Evolutionary conservation across 2,888 invertebrate genomes (phyloP), one percentile per base, ranked within the genome.

Genomic region (Spilosoma lubricipeda): DNA sequence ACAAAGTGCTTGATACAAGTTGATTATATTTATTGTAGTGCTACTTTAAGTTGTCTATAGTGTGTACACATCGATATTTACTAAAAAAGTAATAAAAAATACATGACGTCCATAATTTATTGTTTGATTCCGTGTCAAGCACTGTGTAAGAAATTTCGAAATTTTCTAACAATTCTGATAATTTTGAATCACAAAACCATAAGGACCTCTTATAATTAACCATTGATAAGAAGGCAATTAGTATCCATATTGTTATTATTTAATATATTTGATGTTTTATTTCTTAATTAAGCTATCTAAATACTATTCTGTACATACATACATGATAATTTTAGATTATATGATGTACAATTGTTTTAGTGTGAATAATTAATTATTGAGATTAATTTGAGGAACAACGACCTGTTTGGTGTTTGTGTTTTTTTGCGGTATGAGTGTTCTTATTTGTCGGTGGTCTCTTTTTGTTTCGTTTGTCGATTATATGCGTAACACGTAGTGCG

Each of bases 201-300:
- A 96, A 94, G 95, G 96, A 96, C 96, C 96, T 96, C 96, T 95
- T 96, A 95, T 95, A 94, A 94, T 92, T 95, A 95, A 95, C 95
- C 95, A 95, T 95, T 95, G 95, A 95, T 95, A 94, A 95, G 95
- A 95, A 94, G 95, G 95, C 95, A 93, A 94, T 94, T 95, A 95
- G 93, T 95, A 94, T 92, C 93, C 92, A 95, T 95, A 94, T 95
- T 95, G 95, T 95, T 95, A 95, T 95, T 94, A 94, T 95, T 95
- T 95, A 95, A 95, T 95, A 95, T 95, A 95, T 95, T 95, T 94
- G 93, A 95, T 92, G 94, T 95, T 95, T 95, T 95, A 95, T 95
- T 95, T 95, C 92, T 84, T 94, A 93, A 92, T 92, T 94, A 94
- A 94, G 94, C 93, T 93, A 93, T 93, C 91, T 89, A 93, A 92